phyloP scores from a whole-genome alignment of 2,113 vertebrate species.

The Perca flavescens region DNA sequence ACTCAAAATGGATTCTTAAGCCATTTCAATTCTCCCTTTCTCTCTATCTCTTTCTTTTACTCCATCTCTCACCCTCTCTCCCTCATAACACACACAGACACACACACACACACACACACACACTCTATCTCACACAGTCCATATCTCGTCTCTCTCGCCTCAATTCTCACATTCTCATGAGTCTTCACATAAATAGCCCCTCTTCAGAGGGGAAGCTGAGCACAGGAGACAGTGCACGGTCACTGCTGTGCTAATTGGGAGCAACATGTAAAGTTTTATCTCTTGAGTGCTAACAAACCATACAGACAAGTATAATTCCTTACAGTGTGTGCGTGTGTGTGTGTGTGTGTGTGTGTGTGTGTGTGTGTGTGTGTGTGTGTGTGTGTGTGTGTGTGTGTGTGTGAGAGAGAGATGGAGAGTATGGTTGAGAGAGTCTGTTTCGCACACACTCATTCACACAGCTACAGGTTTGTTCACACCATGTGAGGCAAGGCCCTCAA shows the following conservation, averaged over 20 bases:
- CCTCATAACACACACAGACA: constrained; percentile 19
- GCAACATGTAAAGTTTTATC: constrained; percentile 99
- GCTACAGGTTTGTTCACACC: constrained; percentile 60
- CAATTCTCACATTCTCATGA: constrained; percentile 94
- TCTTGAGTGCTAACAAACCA: constrained; percentile 98
- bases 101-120: constrained; percentile 83
- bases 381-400: neutral
- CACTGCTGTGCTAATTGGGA: constrained; percentile 99
- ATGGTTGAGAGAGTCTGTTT: constrained; percentile 30
- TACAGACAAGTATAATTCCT: constrained; percentile 90
- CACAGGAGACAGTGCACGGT: constrained; percentile 94
- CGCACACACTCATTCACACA: constrained; percentile 17
- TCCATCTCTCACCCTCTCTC: constrained; percentile 66
- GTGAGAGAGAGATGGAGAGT: neutral
- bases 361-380: constrained; percentile 15
- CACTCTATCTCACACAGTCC: constrained; percentile 73
- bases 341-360: constrained; percentile 23
- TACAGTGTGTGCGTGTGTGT: constrained; percentile 46
- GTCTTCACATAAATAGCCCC: constrained; percentile 96
- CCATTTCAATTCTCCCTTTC: constrained; percentile 92
- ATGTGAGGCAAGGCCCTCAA: constrained; percentile 91
- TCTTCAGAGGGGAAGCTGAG: constrained; percentile 94
- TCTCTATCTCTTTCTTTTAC: constrained; percentile 85
- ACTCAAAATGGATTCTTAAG: constrained; percentile 99
- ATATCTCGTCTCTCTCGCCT: constrained; percentile 82